phyloP scores from a whole-genome alignment of 2,888 invertebrate genomes.

The Meliscaeva auricollis region DNA sequence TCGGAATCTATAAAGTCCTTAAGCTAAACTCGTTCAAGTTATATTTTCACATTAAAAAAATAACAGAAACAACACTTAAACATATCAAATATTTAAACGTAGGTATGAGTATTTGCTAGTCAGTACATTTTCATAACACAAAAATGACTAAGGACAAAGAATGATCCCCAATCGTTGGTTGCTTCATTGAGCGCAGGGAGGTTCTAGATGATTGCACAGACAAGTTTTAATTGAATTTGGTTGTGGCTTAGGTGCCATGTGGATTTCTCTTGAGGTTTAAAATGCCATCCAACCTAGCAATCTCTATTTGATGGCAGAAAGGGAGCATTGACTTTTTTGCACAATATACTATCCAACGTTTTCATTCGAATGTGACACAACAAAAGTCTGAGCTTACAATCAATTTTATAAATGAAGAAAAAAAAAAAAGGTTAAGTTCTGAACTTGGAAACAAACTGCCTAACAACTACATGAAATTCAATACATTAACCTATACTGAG shows the following conservation, averaged over 20 bases:
- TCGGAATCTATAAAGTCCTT: no score
- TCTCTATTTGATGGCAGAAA: background rate
- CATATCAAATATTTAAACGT: no score
- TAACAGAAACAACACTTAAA: no score
- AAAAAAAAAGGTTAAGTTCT: background rate
- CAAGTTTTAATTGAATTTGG: constrained; percentile 6
- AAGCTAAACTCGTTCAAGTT: no score
- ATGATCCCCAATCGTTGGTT: background rate
- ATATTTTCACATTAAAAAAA: no score
- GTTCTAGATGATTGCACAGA: constrained; percentile 1
- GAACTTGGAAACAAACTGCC: background rate
- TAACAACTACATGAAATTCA: background rate
- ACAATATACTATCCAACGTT: background rate
- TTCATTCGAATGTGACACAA: background rate
- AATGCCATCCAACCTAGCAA: background rate
- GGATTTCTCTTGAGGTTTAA: background rate
- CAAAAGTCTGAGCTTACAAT: background rate
- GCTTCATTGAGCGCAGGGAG: background rate
- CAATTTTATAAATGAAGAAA: background rate
- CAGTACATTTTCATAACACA: no score
- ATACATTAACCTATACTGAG: background rate
- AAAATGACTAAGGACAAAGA: no score
- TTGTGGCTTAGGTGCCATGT: background rate
- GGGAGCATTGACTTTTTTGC: background rate
- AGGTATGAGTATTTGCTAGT: no score